phyloP scores from a whole-genome alignment of 2,113 vertebrate genomes.

The Arvicanthis niloticus region DNA sequence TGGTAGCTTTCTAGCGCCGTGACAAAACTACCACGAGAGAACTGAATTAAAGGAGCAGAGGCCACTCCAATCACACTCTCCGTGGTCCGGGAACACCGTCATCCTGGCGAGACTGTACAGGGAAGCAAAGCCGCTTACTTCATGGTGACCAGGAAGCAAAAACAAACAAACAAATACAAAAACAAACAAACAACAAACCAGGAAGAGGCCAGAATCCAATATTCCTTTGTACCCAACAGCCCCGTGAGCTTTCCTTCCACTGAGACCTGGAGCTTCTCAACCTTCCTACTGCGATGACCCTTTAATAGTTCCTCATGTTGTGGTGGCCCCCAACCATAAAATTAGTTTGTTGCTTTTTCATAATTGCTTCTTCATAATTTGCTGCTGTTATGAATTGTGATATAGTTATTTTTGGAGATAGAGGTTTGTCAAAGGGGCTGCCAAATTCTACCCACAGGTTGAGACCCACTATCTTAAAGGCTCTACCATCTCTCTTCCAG shows the following conservation, averaged over 20 bases:
- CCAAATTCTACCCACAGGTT: not conserved
- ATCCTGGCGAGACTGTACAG: not conserved
- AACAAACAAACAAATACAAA: not conserved
- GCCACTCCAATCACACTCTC: too few relatives aligned
- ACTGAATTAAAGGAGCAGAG: not conserved
- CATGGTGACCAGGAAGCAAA: not conserved
- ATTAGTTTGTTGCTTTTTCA: not conserved
- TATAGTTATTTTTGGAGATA: not conserved
- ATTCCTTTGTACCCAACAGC: not conserved
- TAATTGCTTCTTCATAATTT: too few relatives aligned
- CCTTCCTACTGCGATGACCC: not conserved
- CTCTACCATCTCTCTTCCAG: not conserved
- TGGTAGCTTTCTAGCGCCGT: not conserved
- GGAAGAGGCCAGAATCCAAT: not conserved
- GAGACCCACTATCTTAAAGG: not conserved
- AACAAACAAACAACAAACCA: not conserved
- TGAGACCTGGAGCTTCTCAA: not conserved
- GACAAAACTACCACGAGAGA: not conserved
- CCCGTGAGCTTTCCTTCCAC: not conserved
- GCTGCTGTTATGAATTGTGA: not conserved
- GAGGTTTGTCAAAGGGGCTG: not conserved
- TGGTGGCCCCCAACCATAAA: not conserved
- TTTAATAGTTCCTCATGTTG: not conserved
- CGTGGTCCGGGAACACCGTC: accelerated
- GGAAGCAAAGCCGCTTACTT: not conserved